Conservation (phyloP, 1,140 invertebrate genomes). For the Trachymyrmex cornetzi region DNA sequence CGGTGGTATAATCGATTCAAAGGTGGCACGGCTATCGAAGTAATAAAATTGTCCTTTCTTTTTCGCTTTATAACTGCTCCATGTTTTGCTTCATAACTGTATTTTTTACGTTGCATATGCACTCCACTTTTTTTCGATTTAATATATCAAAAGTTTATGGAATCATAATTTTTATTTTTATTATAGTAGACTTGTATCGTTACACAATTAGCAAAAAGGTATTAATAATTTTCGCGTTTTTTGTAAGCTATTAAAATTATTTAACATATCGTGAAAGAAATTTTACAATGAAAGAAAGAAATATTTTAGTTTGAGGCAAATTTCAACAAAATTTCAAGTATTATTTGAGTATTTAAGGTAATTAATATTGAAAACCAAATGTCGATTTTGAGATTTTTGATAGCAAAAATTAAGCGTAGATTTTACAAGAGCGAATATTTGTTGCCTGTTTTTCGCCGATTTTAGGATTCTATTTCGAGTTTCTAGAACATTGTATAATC, state of each 20-base stretch:
- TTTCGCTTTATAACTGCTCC: neutral
- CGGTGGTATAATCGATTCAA: slow-evolving; percentile 45
- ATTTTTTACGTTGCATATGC: neutral
- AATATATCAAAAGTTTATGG: slow-evolving; percentile 7
- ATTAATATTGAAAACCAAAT: neutral
- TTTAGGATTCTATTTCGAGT: neutral
- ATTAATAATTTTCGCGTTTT: slow-evolving; percentile 9
- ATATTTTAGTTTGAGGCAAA: neutral
- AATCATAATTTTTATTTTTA: neutral
- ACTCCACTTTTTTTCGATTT: slow-evolving; percentile 6
- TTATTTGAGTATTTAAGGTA: neutral
- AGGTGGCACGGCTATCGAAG: slow-evolving; percentile 42
- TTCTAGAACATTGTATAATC: slow-evolving; percentile 28
- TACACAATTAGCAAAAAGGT: neutral
- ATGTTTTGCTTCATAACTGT: slow-evolving; percentile 1
- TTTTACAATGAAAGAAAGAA: neutral
- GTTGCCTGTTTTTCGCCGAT: neutral
- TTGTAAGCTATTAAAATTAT: neutral
- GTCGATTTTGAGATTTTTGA: neutral
- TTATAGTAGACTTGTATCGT: neutral
- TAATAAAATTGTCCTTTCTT: slow-evolving; percentile 46
- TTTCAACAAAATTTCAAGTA: neutral
- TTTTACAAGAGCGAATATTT: slow-evolving; percentile 2
- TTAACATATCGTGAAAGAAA: neutral
- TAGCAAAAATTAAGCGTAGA: slow-evolving; percentile 11